These are phyloP conservation scores for Harpagoxenus sublaevis DNA, from an alignment of 2,888 invertebrate species.

Conservation along the genomic window DNA sequence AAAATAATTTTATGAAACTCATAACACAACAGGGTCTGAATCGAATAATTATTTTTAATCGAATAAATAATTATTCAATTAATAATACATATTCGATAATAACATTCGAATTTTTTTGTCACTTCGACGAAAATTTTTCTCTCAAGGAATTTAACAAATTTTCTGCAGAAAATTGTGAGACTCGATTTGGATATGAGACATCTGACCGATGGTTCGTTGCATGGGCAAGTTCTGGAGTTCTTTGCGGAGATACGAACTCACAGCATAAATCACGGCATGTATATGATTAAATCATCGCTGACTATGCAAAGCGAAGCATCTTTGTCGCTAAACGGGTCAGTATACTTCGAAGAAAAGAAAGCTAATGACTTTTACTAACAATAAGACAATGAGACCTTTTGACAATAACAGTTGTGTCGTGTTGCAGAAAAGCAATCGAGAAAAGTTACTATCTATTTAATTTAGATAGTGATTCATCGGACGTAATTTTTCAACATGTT, in stretches of 20 bases:
- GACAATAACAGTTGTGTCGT: not conserved
- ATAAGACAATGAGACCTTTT: not conserved
- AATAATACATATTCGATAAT: not conserved
- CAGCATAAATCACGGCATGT: slow-evolving; percentile 69
- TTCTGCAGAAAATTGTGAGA: slow-evolving; percentile 71
- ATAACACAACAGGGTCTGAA: not conserved
- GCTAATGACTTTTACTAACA: too few relatives aligned
- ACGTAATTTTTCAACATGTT: slow-evolving; percentile 76
- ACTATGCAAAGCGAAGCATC: slow-evolving; percentile 71
- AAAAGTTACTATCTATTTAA: slow-evolving; percentile 71
- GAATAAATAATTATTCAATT: not conserved
- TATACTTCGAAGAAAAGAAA: not conserved
- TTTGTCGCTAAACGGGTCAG: slow-evolving; percentile 76
- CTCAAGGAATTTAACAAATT: not conserved
- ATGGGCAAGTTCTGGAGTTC: slow-evolving; percentile 59
- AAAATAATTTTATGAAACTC: not conserved
- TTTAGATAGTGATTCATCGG: slow-evolving; percentile 56
- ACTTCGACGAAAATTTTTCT: not conserved
- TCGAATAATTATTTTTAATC: too few relatives aligned
- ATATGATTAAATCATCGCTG: slow-evolving; percentile 59
- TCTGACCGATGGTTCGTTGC: slow-evolving; percentile 64
- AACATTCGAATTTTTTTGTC: not conserved
- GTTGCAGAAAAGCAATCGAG: slow-evolving; percentile 75
- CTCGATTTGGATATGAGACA: slow-evolving; percentile 78
- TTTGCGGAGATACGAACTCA: slow-evolving; percentile 68